phyloP scores from a whole-genome alignment of 1,140 invertebrate species.

The Drosophila nebulosa region DNA sequence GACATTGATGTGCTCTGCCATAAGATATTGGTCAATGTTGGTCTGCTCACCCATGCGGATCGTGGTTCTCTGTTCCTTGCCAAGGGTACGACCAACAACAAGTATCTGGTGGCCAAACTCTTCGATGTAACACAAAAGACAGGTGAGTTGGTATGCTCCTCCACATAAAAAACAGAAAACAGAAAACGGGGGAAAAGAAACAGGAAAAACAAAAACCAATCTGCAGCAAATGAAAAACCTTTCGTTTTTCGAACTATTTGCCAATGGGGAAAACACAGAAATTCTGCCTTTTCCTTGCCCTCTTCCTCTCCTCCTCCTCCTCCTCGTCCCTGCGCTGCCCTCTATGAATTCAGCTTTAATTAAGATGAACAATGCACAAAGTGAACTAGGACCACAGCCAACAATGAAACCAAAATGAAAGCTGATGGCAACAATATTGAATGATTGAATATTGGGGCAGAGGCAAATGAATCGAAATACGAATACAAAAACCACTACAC shows the following conservation, averaged over 20 bases:
- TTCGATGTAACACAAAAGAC: constrained; percentile 95
- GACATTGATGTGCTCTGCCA: constrained; percentile 96
- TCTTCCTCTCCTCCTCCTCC: too few species aligned
- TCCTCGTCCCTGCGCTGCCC: too few species aligned
- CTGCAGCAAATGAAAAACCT: constrained; percentile 9
- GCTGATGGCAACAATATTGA: background rate
- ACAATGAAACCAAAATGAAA: constrained; percentile 26
- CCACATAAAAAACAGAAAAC: background rate
- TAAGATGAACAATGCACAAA: constrained; percentile 46
- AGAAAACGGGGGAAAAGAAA: constrained; percentile 26
- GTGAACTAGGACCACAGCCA: constrained; percentile 13
- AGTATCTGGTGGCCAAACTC: constrained; percentile 93
- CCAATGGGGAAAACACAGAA: constrained; percentile 4
- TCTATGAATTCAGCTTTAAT: constrained; percentile 40
- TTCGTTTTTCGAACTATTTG: constrained; percentile 24
- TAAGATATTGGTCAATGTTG: constrained; percentile 96
- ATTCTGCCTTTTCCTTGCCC: too few species aligned
- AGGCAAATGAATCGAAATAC: background rate
- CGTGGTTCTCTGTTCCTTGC: constrained; percentile 93
- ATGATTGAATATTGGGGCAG: constrained; percentile 6
- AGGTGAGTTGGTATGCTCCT: constrained; percentile 82
- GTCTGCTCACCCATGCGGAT: constrained; percentile 92
- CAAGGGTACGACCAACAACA: constrained; percentile 87
- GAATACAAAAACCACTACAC: background rate
- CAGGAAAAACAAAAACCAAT: background rate